Percentiles rank a stretch among this genome's conserved stretches.
Conservation (phyloP, 2,797 vertebrate genomes). For the Triplophysa yarkandensis region DNA sequence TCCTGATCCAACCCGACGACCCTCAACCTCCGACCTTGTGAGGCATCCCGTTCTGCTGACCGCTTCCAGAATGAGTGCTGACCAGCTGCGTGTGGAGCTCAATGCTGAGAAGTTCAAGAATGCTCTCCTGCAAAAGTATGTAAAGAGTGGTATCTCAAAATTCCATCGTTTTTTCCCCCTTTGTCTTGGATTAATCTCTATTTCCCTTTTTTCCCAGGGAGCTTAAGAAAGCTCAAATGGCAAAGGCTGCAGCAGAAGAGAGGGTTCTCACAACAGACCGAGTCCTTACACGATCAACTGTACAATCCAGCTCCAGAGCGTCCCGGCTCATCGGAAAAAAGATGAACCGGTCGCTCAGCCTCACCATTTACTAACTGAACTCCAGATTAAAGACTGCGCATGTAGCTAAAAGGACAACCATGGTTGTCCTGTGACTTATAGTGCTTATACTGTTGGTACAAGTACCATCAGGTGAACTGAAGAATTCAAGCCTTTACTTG, state of each 20-base stretch:
- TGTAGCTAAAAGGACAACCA: conserved; percentile 31
- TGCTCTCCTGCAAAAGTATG: conserved; percentile 94
- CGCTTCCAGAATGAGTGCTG: conserved; percentile 89
- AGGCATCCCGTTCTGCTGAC: conserved; percentile 92
- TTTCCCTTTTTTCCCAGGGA: conserved; percentile 75
- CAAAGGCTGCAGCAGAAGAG: conserved; percentile 92
- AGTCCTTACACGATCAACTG: conserved; percentile 88
- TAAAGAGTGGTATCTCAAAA: too few species aligned
- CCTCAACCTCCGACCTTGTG: conserved; percentile 86
- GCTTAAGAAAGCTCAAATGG: conserved; percentile 95
- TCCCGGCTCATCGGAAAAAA: conserved; percentile 94
- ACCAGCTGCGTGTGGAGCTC: conserved; percentile 93
- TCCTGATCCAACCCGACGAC: conserved; percentile 86
- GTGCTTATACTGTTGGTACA: conserved; percentile 51
- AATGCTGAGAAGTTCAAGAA: conserved; percentile 98
- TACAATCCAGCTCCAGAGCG: conserved; percentile 82
- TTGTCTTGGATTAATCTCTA: not conserved
- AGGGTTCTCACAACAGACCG: conserved; percentile 88
- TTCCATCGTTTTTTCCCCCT: not conserved
- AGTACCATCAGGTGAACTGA: conserved; percentile 12
- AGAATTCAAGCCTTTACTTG: conserved; percentile 16
- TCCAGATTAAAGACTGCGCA: not conserved
- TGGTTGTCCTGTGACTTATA: conserved; percentile 30
- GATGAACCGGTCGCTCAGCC: conserved; percentile 94
- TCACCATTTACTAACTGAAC: conserved; percentile 89